Evolutionary conservation across 2,113 vertebrate genomes (phyloP).

Genomic region (Ornithorhynchus anatinus): DNA sequence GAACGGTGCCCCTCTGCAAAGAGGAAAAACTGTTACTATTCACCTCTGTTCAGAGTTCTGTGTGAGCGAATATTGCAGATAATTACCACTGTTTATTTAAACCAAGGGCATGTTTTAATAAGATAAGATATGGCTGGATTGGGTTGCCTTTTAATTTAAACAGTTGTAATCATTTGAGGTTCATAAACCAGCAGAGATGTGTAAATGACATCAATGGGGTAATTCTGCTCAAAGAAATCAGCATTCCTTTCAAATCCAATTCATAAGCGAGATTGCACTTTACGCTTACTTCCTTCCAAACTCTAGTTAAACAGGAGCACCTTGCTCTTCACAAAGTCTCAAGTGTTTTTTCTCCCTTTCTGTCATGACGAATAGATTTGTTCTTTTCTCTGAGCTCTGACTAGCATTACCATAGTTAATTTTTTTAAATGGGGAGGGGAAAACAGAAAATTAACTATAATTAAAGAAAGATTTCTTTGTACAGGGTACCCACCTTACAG

Average conservation of each 20-base stretch:
- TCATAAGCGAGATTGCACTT: neutral
- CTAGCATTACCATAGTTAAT: conserved; percentile 55
- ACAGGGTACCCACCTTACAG: conserved; percentile 50
- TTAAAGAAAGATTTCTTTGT: conserved; percentile 68
- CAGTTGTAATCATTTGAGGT: neutral
- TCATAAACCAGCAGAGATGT: neutral
- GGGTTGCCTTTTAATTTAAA: conserved; percentile 5
- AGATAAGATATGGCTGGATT: neutral
- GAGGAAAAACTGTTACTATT: neutral
- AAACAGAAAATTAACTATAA: conserved; percentile 61
- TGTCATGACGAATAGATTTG: neutral
- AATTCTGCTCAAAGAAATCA: neutral
- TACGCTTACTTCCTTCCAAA: neutral
- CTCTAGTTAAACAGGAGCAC: neutral
- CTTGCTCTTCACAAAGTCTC: neutral
- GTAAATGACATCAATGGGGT: neutral
- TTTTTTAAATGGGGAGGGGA: conserved; percentile 60
- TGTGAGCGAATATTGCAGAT: neutral
- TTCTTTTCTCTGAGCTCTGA: conserved; percentile 37
- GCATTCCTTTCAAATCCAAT: neutral
- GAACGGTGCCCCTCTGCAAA: neutral
- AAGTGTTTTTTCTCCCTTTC: neutral
- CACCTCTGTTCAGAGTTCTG: neutral
- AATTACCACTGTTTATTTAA: neutral
- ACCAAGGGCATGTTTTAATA: neutral